Evolutionary conservation across 2,113 vertebrate species (phyloP), one percentile per base, ranked within the genome.

Genomic region (Phrynosoma blainvillii): DNA sequence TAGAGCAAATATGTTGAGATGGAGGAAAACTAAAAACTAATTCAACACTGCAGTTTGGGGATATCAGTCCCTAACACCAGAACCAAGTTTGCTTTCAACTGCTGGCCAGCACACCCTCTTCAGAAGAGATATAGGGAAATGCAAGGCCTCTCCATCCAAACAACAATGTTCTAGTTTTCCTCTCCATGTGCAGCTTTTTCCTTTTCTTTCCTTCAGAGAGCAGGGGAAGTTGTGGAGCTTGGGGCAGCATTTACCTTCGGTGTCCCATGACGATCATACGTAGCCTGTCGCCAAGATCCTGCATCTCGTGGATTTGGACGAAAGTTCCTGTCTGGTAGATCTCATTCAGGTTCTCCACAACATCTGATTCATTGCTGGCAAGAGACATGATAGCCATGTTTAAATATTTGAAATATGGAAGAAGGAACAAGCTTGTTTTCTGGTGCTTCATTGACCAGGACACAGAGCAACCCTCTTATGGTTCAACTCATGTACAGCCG

Each of bases 251-350:
- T 2, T 92, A 98, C 98, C 98, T 97, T n/a, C 98, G 97, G 86
- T 99, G 98, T 10, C 99, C 99, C 98, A 99, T 99, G 88, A 99
- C 98, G 0, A 99, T 99, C 99, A 99, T 99, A 2, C 98, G 98
- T 85, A 99, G 90, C 93, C 98, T 99, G 96, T 99, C 99, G 1
- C 99, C 99, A 0, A 99, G 97, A 95, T 99, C 99, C 96, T 99
- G 99, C 99, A 99, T 99, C 92, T 99, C 99, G 7, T 99, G 99
- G 85, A 99, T 99, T 96, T 99, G 99, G 13, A 99, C 98, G 36
- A 99, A 99, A 0, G 99, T 99, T 59, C 99, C 99, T 0, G 98
- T 98, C 90, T 96, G 95, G 92, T 99, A 98, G 91, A 99, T 89
- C n/a, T 98, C 97, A 1, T 98, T 97, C 80, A 99, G 96, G 94